A percentile compares a stretch with the other conserved stretches of the same genome.
Evolutionary conservation across 1,140 invertebrate genomes (phyloP).

Genomic region (Drusus annulatus): DNA sequence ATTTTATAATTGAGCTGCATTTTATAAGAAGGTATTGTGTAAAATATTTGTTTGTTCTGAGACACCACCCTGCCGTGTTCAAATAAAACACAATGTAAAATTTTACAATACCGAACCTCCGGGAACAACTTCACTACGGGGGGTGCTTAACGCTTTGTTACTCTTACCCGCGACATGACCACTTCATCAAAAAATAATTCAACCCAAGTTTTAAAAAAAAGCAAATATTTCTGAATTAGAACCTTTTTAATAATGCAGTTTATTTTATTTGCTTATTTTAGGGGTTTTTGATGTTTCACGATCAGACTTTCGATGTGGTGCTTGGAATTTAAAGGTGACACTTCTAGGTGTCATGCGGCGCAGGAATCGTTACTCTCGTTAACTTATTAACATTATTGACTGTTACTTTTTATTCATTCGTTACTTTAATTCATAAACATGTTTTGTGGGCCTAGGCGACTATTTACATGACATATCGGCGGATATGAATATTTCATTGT

Average conservation of each 20-base stretch:
- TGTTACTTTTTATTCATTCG: constrained; percentile 22
- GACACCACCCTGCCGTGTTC: constrained; percentile 5
- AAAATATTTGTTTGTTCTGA: neutral
- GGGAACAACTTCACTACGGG: constrained; percentile 4
- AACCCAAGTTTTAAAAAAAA: too few relatives aligned
- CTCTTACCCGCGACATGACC: too few relatives aligned
- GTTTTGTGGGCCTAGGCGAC: neutral
- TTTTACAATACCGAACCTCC: constrained; percentile 18
- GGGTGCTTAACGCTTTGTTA: neutral
- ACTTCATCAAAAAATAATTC: too few relatives aligned
- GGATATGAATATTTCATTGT: neutral
- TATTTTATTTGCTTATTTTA: too few relatives aligned
- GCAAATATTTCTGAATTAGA: too few relatives aligned
- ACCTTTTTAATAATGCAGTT: neutral
- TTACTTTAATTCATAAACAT: too few relatives aligned
- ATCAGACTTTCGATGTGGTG: neutral
- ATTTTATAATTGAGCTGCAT: too few relatives aligned
- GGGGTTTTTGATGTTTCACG: too few relatives aligned
- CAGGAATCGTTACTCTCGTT: constrained; percentile 24
- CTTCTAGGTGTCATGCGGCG: neutral
- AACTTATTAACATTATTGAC: constrained; percentile 31
- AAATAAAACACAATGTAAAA: constrained; percentile 13
- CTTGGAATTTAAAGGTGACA: constrained; percentile 21
- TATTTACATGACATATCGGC: neutral
- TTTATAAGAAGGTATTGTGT: neutral